Conservation (phyloP, 2,888 invertebrate species). For the Orthonevra nobilis region DNA sequence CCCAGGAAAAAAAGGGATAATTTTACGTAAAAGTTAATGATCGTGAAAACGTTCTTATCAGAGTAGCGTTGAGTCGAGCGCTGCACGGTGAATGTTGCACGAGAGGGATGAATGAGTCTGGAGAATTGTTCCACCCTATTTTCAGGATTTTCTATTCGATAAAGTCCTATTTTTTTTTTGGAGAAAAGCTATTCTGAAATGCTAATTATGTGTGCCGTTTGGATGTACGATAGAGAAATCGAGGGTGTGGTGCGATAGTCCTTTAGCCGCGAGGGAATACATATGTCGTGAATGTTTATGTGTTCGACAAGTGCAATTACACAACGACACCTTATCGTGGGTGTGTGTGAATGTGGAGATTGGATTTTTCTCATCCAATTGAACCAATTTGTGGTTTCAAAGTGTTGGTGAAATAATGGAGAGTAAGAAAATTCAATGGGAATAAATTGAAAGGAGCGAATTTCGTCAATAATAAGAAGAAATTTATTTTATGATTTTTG, state of each 20-base stretch:
- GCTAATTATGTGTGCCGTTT: slow-evolving; percentile 63
- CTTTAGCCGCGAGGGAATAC: slow-evolving; percentile 39
- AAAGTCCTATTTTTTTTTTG: not conserved
- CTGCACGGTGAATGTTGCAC: not conserved
- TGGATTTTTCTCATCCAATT: no score
- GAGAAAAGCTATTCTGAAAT: slow-evolving; percentile 25
- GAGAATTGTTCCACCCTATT: slow-evolving; percentile 64
- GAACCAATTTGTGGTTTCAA: no score
- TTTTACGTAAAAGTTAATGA: slow-evolving; percentile 70
- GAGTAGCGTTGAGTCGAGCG: slow-evolving; percentile 59
- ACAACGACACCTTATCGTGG: no score
- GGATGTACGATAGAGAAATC: slow-evolving; percentile 18
- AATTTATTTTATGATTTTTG: no score
- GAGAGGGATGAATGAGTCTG: slow-evolving; percentile 25
- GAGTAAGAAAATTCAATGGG: no score
- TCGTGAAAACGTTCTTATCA: slow-evolving; percentile 71
- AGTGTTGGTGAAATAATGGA: no score
- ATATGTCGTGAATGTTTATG: slow-evolving; percentile 41
- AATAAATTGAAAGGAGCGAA: no score
- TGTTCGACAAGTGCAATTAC: no score
- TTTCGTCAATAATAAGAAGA: no score
- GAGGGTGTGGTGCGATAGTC: slow-evolving; percentile 13
- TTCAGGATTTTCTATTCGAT: slow-evolving; percentile 33
- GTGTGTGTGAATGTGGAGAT: not conserved
- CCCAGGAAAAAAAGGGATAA: slow-evolving; percentile 63